phyloP scores from a whole-genome alignment of 2,888 invertebrate genomes.

The Rhingia rostrata region DNA sequence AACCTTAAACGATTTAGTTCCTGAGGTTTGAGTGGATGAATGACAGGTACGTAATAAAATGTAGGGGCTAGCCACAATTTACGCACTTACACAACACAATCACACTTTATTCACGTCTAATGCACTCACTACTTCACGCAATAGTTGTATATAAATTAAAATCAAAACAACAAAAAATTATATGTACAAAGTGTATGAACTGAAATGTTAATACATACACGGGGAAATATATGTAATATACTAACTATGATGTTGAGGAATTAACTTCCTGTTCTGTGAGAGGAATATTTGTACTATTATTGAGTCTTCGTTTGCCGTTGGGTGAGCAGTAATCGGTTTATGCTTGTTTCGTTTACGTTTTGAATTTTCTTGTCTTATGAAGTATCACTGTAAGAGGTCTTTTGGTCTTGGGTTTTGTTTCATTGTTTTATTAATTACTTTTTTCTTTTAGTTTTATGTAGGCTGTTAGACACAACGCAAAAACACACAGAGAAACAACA shows the following conservation, averaged over 20 bases:
- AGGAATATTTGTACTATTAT: slow-evolving; percentile 41
- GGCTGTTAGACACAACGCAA: slow-evolving; percentile 16
- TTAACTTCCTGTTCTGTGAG: slow-evolving; percentile 58
- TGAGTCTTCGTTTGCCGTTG: slow-evolving; percentile 61
- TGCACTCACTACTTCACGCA: slow-evolving; percentile 58
- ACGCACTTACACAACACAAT: slow-evolving; percentile 62
- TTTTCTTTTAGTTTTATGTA: slow-evolving; percentile 30
- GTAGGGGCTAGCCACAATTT: slow-evolving; percentile 36
- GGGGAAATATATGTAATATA: slow-evolving; percentile 35
- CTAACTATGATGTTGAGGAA: slow-evolving; percentile 40
- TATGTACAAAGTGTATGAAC: slow-evolving; percentile 15
- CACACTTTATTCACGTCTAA: slow-evolving; percentile 38
- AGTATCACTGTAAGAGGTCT: slow-evolving; percentile 49
- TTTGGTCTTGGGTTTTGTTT: slow-evolving; percentile 27
- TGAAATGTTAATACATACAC: slow-evolving; percentile 51
- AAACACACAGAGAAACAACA: slow-evolving; percentile 42
- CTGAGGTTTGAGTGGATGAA: slow-evolving; percentile 1
- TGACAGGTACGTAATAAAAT: slow-evolving; percentile 7
- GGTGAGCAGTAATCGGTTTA: slow-evolving; percentile 40
- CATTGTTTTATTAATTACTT: slow-evolving; percentile 2
- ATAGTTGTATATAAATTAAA: slow-evolving; percentile 20
- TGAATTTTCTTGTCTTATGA: slow-evolving; percentile 1
- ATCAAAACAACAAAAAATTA: slow-evolving; percentile 24
- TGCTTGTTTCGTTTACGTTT: slow-evolving; percentile 37
- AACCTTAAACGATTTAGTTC: slow-evolving; percentile 11